A percentile compares a stretch with the other conserved stretches of the same genome.
phyloP scores from a whole-genome alignment of 2,888 invertebrate genomes.

The Acronicta leporina region DNA sequence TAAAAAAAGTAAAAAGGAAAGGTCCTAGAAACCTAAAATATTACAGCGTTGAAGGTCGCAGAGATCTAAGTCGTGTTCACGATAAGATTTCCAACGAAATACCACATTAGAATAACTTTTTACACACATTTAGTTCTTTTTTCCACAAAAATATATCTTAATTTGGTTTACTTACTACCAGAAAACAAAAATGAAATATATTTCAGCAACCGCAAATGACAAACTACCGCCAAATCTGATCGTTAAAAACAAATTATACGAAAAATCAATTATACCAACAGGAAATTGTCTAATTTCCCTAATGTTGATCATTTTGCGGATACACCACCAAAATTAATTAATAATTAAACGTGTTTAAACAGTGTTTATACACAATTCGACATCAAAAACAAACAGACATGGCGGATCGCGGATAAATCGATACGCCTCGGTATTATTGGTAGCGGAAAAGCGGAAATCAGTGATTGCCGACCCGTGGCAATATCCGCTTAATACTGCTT shows the following conservation, averaged over 20 bases:
- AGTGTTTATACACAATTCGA: conserved; percentile 45
- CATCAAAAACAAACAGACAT: conserved; percentile 61
- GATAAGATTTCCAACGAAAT: conserved; percentile 5
- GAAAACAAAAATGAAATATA: not conserved
- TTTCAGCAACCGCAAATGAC: conserved; percentile 4
- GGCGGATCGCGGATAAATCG: conserved; percentile 55
- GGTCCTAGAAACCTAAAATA: conserved; percentile 12
- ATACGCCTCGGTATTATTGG: conserved; percentile 71
- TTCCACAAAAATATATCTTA: too few relatives aligned
- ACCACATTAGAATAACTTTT: not conserved
- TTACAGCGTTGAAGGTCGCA: conserved; percentile 4
- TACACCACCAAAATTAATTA: conserved; percentile 43
- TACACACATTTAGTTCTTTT: not conserved
- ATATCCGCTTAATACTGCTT: conserved; percentile 76
- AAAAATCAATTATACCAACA: conserved; percentile 40
- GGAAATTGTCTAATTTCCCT: conserved; percentile 45
- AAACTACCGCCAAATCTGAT: conserved; percentile 13
- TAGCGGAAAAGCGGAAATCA: conserved; percentile 78
- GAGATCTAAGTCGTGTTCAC: conserved; percentile 4
- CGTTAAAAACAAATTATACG: conserved; percentile 23
- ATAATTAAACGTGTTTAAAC: conserved; percentile 43
- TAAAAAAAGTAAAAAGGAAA: conserved; percentile 14
- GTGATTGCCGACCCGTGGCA: conserved; percentile 76
- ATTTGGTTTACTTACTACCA: not conserved
- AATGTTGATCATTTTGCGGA: conserved; percentile 35